Evolutionary conservation across 1,140 invertebrate genomes (phyloP), one percentile per base, ranked within the genome.

Genomic region (Diplogasteroides magnus): DNA sequence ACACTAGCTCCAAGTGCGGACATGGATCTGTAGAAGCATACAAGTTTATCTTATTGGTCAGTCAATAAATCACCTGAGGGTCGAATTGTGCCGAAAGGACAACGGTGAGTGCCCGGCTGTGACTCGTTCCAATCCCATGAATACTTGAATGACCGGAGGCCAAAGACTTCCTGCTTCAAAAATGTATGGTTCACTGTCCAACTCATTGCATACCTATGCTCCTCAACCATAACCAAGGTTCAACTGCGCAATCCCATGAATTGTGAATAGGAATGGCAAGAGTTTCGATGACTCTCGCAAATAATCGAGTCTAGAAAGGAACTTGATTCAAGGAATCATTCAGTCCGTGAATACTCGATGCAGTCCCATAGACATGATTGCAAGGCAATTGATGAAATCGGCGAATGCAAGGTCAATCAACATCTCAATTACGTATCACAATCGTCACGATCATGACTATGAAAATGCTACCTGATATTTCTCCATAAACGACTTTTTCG

Each of bases 151-250:
- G 0, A 67, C 57, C 3, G 65, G 65, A 15, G 65, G 65, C 55
- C 65, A 67, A 56, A 67, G 57, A 31, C 59, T 56, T n/a, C 65
- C 65, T 67, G 65, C n/a, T n/a, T n/a, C n/a, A 26, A 56, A 58
- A 31, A 55, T 55, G 19, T 11, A 11, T 6, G 19, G 19, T 11
- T 48, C 37, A 19, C 6, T 11, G 19, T 11, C 6, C 6, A 19
- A 25, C 19, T 2, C 1, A 19, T 19, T 6, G 27, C 48, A 66
- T 57, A 69, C 72, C 72, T 23, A 69, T 69, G 61, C 72, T 67
- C 65, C 64, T 56, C 14, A 73, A 61, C 59, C 62, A 64, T 19
- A 73, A 37, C 72, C 72, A 73, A 1, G 67, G 72, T 32, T 73
- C 72, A 0, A 65, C 48, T 0, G 63, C 72, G 61, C 72, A 73